Evolutionary conservation across 2,888 invertebrate genomes (phyloP).

Genomic region (Thymelicus acteon): DNA sequence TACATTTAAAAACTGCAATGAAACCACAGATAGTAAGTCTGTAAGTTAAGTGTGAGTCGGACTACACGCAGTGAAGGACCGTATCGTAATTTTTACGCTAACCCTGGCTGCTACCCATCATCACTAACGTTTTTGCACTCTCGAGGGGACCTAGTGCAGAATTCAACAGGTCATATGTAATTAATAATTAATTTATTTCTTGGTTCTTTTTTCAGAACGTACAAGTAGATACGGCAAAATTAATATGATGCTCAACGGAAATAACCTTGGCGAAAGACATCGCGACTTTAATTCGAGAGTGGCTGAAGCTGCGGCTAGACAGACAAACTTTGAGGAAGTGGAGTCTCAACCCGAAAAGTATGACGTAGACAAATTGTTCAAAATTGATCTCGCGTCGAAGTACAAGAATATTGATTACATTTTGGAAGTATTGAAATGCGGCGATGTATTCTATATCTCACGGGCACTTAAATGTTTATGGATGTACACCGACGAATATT

Average conservation of each 20-base stretch:
- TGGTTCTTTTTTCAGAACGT: background rate
- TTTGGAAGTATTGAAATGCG: constrained; percentile 59
- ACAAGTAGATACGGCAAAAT: background rate
- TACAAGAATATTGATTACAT: constrained; percentile 60
- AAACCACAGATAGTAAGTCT: no score
- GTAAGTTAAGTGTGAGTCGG: no score
- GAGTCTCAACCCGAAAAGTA: constrained; percentile 48
- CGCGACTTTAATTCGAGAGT: constrained; percentile 5
- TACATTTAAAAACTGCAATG: no score
- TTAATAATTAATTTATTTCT: no score
- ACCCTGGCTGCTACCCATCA: no score
- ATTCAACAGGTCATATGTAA: no score
- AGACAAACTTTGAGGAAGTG: constrained; percentile 48
- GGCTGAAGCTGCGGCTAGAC: background rate
- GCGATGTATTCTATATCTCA: constrained; percentile 61
- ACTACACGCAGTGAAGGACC: no score
- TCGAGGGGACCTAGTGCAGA: no score
- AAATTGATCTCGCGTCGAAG: constrained; percentile 67
- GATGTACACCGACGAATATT: constrained; percentile 57
- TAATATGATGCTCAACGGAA: constrained; percentile 5
- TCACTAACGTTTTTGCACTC: no score
- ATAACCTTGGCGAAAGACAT: constrained; percentile 18
- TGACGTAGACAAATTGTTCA: constrained; percentile 63
- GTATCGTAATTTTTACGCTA: no score
- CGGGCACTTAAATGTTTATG: constrained; percentile 62